phyloP scores from a whole-genome alignment of 2,797 vertebrate genomes.

The Melopsittacus undulatus region DNA sequence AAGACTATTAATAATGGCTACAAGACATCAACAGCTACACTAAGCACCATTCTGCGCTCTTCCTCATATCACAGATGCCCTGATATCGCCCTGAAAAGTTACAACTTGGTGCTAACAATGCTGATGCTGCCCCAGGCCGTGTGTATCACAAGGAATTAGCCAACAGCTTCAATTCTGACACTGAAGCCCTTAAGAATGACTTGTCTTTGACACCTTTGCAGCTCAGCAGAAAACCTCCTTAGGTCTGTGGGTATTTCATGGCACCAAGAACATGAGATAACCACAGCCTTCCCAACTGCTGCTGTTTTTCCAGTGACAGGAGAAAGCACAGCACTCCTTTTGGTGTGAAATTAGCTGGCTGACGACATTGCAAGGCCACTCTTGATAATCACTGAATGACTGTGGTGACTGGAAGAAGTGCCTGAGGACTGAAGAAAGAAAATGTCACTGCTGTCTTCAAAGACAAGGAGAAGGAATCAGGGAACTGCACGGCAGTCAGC shows the following conservation, averaged over 20 bases:
- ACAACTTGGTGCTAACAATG: background rate
- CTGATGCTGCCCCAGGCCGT: background rate
- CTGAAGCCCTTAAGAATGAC: background rate
- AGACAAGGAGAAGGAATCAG: background rate
- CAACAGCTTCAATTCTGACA: background rate
- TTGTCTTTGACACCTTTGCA: background rate
- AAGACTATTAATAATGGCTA: background rate
- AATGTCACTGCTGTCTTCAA: background rate
- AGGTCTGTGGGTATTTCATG: background rate
- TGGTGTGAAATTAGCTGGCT: background rate
- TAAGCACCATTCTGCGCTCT: background rate
- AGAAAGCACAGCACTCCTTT: background rate
- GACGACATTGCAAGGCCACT: background rate
- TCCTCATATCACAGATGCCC: background rate
- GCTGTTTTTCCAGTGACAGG: background rate
- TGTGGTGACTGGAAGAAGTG: background rate
- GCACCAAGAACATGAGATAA: background rate
- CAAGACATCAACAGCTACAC: background rate
- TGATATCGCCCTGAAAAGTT: background rate
- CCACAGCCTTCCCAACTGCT: background rate
- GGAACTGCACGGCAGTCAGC: background rate
- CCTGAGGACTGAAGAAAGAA: background rate
- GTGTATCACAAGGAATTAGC: background rate
- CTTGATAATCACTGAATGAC: accelerated
- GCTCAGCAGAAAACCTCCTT: background rate